phyloP scores from a whole-genome alignment of 2,113 vertebrate species.

The Erinaceus europaeus region DNA sequence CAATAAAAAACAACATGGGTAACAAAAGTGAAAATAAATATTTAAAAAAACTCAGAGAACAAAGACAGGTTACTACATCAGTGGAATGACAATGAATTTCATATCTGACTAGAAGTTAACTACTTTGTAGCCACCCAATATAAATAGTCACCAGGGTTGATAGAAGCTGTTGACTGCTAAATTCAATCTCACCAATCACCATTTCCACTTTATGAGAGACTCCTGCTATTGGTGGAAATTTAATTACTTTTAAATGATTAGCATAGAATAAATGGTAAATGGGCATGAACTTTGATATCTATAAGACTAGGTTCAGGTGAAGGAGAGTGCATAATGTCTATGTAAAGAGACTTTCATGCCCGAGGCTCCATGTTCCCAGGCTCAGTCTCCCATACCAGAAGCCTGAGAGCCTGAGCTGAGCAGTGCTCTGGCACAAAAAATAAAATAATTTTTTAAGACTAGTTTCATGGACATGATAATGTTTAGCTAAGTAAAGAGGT shows the following conservation, averaged over 20 bases:
- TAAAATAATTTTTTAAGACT: no score
- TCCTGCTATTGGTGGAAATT: not conserved
- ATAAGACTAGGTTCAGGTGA: not conserved
- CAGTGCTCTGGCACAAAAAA: no score
- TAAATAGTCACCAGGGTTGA: not conserved
- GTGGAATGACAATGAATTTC: not conserved
- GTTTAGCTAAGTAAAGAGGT: no score
- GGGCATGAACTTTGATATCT: not conserved
- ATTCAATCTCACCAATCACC: not conserved
- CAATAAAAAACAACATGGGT: no score
- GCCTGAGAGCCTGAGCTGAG: no score
- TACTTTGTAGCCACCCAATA: not conserved
- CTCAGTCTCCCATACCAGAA: no score
- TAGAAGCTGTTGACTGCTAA: not conserved
- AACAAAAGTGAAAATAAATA: no score
- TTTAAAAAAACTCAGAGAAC: no score
- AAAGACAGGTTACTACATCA: not conserved
- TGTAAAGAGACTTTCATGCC: no score
- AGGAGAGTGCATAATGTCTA: no score
- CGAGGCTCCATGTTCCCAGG: no score
- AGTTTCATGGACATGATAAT: no score
- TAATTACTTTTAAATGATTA: not conserved
- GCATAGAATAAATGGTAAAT: not conserved
- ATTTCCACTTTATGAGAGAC: not conserved
- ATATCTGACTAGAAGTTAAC: not conserved